These are phyloP conservation scores for Thera obeliscata DNA, from an alignment of 2,888 invertebrate genomes.

Conservation along the genomic window DNA sequence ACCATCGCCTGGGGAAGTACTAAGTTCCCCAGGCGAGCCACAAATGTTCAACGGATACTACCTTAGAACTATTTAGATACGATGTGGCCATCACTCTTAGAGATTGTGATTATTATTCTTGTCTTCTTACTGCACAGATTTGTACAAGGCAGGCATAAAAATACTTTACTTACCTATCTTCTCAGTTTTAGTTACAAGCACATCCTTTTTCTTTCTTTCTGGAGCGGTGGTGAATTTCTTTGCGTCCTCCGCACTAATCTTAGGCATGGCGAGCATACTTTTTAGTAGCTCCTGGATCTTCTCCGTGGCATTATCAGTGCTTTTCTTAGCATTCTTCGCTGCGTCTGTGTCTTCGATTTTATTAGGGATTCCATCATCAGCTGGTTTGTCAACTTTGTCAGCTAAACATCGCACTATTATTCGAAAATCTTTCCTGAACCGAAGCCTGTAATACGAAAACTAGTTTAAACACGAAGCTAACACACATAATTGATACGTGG, in stretches of 20 bases:
- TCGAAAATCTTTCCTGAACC: constrained; percentile 56
- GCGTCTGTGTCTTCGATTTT: constrained; percentile 48
- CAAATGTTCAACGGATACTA: too few species aligned
- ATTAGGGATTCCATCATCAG: constrained; percentile 62
- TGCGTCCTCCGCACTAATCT: constrained; percentile 66
- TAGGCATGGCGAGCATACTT: constrained; percentile 71
- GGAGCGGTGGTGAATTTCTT: constrained; percentile 69
- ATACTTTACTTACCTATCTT: constrained; percentile 69
- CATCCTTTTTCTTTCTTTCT: constrained; percentile 58
- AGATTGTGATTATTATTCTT: too few species aligned
- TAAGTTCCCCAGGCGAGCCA: too few species aligned
- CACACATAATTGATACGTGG: not conserved
- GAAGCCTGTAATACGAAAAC: constrained; percentile 47
- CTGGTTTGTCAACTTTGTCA: constrained; percentile 64
- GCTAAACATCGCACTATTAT: constrained; percentile 57
- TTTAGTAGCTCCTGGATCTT: constrained; percentile 76
- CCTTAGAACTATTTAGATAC: too few species aligned
- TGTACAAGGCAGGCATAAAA: not conserved
- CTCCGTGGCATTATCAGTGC: constrained; percentile 59
- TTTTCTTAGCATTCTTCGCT: constrained; percentile 48
- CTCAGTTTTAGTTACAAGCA: constrained; percentile 65
- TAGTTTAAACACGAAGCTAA: not conserved
- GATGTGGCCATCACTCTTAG: too few species aligned
- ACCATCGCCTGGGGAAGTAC: too few species aligned
- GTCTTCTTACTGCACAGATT: not conserved